Base-by-base conservation (phyloP, 2,888 invertebrate species). In the Steinernema scapterisci region DNA sequence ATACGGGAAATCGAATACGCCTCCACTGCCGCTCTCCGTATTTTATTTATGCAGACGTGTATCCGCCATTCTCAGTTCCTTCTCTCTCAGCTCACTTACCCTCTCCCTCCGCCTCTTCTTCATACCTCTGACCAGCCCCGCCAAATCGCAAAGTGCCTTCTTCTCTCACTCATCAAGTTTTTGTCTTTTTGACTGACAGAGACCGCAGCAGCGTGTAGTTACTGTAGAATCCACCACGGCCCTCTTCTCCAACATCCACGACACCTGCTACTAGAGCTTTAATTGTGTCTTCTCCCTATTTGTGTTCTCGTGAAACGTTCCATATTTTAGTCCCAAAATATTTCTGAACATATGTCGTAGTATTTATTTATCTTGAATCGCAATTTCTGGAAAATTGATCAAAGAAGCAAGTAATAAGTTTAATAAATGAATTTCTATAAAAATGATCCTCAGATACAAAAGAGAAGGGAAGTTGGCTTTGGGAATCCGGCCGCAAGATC, bases 231-330 rank as follows among this genome's bases (percentile, higher is more conserved):
- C n/a, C 38, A n/a, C n/a, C n/a, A n/a, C n/a, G n/a, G n/a, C 25
- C 21, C 63, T 9, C 9, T 38, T 38, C 38, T 38, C 38, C 31
- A 27, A 63, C 31, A 63, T 31, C 63, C 63, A 63, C 63, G 63
- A 63, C 63, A 63, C 63, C 63, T 19, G 63, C 63, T 63, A 63
- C 63, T 63, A 63, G 63, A 63, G 63, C 63, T 63, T 63, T 63
- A 63, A 63, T 63, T 63, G 31, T 63, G 63, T 63, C 63, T 63
- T 63, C 23, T 63, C 38, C 9, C 38, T 9, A 6, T 38, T 6
- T 38, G 3, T 38, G 38, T 38, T n/a, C n/a, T 54, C 25, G 25
- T 63, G 63, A 63, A 31, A 31, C 31, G 31, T 31, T 48, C 31
- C 25, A 63, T 63, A 25, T 63, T 63, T 63, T 31, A 63, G 27